Conservation (phyloP, 2,113 vertebrate species). For the Antechinus stuartii region DNA sequence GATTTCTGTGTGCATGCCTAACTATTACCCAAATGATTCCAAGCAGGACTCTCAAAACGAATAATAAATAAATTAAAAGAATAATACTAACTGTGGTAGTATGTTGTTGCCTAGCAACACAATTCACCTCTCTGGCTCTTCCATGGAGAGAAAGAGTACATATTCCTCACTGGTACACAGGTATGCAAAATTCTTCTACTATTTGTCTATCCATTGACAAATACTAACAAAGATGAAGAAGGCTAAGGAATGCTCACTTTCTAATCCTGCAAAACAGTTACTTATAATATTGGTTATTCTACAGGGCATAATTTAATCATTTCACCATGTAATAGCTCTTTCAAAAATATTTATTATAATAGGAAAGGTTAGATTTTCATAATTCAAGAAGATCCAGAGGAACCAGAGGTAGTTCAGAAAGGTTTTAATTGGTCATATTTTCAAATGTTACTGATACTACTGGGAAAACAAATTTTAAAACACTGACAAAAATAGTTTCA, state of each 20-base stretch:
- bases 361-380: not conserved
- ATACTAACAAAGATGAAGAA: constrained; percentile 57
- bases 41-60: constrained; percentile 77
- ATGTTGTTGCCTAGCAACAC: constrained; percentile 69
- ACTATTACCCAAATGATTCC: constrained; percentile 77
- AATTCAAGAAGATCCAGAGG: not conserved
- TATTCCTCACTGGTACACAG: constrained; percentile 65
- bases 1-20: constrained; percentile 73
- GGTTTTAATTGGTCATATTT: constrained; percentile 24
- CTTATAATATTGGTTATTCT: not conserved
- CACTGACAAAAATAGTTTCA: not conserved
- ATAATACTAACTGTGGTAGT: constrained; percentile 74
- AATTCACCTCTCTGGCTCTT: constrained; percentile 61
- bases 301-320: not conserved
- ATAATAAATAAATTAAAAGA: constrained; percentile 79
- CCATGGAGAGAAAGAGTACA: constrained; percentile 62
- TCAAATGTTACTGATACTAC: not conserved
- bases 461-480: constrained; percentile 25
- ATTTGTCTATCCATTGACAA: constrained; percentile 48
- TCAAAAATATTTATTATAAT: not conserved
- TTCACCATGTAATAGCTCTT: not conserved
- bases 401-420: not conserved
- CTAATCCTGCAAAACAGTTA: constrained; percentile 58
- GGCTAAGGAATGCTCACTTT: constrained; percentile 24
- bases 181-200: constrained; percentile 67